These are phyloP conservation scores for Euthynnus affinis DNA, from an alignment of 2,797 vertebrate genomes.

Conservation along the genomic window DNA sequence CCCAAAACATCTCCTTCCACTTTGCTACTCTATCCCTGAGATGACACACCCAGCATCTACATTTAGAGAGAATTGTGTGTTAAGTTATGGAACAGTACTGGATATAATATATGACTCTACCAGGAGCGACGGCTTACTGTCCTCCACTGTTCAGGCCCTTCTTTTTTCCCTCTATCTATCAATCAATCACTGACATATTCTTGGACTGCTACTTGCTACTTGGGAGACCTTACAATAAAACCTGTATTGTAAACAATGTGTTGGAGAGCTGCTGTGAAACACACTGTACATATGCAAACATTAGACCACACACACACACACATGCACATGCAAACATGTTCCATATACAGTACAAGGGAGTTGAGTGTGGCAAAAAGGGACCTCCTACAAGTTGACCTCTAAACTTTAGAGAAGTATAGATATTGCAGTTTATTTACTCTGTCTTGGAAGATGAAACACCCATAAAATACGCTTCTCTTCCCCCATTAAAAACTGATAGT, in stretches of 20 bases:
- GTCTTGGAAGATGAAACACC: slow-evolving; percentile 49
- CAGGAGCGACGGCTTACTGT: background rate
- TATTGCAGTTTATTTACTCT: slow-evolving; percentile 65
- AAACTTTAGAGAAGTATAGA: slow-evolving; percentile 41
- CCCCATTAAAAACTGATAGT: slow-evolving; percentile 51
- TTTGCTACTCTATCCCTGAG: background rate
- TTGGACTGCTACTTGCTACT: background rate
- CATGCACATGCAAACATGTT: slow-evolving; percentile 37
- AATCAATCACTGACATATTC: slow-evolving; percentile 14
- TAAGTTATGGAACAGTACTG: background rate
- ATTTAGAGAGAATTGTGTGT: background rate
- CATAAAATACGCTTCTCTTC: slow-evolving; percentile 42
- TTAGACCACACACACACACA: slow-evolving; percentile 60
- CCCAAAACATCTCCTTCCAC: no score
- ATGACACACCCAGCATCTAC: background rate
- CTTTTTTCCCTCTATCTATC: background rate
- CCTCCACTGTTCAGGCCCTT: background rate
- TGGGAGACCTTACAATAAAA: slow-evolving; percentile 46
- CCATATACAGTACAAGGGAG: slow-evolving; percentile 43
- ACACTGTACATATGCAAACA: slow-evolving; percentile 33
- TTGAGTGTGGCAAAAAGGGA: slow-evolving; percentile 38
- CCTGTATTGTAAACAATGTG: slow-evolving; percentile 21
- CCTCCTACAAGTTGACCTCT: slow-evolving; percentile 69
- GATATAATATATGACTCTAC: background rate
- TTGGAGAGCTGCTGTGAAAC: slow-evolving; percentile 20